Evolutionary conservation across 1,140 invertebrate species (phyloP).

Genomic region (Drosophila sturtevanti): DNA sequence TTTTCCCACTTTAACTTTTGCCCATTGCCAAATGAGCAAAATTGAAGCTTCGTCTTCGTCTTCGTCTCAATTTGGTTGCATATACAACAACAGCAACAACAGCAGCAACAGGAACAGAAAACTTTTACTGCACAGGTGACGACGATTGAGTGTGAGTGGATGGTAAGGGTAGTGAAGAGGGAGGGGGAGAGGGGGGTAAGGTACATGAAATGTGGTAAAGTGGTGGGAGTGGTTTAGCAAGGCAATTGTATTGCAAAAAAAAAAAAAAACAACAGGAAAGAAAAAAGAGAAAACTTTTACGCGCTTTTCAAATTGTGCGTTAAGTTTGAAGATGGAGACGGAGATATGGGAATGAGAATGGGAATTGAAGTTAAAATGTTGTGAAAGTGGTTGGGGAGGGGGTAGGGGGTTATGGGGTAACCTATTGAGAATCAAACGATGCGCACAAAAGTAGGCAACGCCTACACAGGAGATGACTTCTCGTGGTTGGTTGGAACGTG

Average conservation of each 20-base stretch:
- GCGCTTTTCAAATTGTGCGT: conserved; percentile 75
- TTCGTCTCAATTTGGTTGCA: conserved; percentile 65
- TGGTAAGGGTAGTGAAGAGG: too few species aligned
- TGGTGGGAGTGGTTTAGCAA: conserved; percentile 12
- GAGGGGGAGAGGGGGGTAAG: not conserved
- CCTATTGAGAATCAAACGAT: conserved; percentile 73
- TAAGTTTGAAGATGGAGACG: conserved; percentile 57
- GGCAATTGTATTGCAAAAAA: conserved; percentile 35
- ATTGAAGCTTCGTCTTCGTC: conserved; percentile 21
- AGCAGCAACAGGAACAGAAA: conserved; percentile 12
- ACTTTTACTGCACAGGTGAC: conserved; percentile 39
- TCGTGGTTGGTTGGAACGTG: conserved; percentile 19
- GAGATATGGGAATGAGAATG: not conserved
- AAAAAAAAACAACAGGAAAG: too few species aligned
- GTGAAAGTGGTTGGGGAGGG: too few species aligned
- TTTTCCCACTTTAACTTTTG: conserved; percentile 59
- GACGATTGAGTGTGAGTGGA: not conserved
- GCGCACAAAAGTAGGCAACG: conserved; percentile 72
- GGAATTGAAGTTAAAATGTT: too few species aligned
- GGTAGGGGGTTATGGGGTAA: not conserved
- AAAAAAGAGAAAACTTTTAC: conserved; percentile 42
- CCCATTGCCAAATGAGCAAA: conserved; percentile 62
- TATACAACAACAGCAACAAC: conserved; percentile 36
- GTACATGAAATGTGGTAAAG: not conserved
- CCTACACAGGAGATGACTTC: conserved; percentile 15